Evolutionary conservation across 2,797 vertebrate genomes (phyloP).

Genomic region (Tiaroga cobitis): DNA sequence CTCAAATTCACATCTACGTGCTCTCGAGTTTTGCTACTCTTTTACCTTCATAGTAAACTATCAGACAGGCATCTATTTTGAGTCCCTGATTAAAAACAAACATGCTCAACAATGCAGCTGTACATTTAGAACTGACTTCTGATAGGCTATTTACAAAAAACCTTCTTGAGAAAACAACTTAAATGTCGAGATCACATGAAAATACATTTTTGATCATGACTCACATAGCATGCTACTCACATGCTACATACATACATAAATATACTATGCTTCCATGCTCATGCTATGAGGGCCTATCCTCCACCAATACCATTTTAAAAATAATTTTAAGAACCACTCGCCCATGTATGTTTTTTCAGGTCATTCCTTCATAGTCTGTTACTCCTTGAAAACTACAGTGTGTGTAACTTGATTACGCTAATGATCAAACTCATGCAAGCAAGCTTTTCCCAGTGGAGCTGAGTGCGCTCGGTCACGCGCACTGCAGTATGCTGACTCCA

Average conservation of each 20-base stretch:
- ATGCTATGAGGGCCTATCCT: no score
- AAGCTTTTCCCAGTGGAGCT: constrained; percentile 17
- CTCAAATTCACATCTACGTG: no score
- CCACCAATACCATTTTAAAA: no score
- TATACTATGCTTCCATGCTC: not conserved
- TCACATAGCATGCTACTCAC: no score
- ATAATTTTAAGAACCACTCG: not conserved
- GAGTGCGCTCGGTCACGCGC: constrained; percentile 2
- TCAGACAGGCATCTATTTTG: not conserved
- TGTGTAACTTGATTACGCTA: not conserved
- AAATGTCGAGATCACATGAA: not conserved
- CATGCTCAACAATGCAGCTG: not conserved
- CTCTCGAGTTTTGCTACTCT: no score
- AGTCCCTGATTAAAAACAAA: not conserved
- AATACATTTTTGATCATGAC: not conserved
- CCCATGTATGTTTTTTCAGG: not conserved
- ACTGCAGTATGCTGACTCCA: constrained; percentile 18
- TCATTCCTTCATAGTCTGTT: not conserved
- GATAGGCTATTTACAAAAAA: not conserved
- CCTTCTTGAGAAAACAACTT: not conserved
- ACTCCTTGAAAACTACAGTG: not conserved
- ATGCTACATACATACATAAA: no score
- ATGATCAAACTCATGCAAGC: constrained; percentile 2
- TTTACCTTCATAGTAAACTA: no score
- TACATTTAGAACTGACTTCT: not conserved